Base-by-base conservation (phyloP, 1,140 invertebrate species). In the Conus betulinus region DNA sequence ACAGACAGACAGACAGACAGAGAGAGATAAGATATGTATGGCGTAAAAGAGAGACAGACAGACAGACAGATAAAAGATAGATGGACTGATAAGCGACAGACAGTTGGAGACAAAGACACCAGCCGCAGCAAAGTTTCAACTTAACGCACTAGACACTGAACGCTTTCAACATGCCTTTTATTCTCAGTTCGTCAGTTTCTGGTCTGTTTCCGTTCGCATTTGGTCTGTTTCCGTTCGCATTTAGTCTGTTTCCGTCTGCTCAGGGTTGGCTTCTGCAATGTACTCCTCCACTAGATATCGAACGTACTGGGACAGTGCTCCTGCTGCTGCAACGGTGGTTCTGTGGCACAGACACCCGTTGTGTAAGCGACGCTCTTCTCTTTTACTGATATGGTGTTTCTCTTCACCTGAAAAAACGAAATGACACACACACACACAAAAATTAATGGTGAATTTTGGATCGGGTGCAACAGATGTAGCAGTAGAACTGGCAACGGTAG, bases 311-410 rank as follows among this genome's bases (percentile, higher is more conserved):
- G 82, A 89, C 4, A 94, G 88, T 0, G 93, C 93, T 8, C 88
- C 91, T 0, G 91, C 91, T 0, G 91, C 89, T 13, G 94, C 94
- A 0, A 95, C 94, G 13, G 93, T 92, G 15, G 94, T 94, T 17
- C 92, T 85, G 86, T 95, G 94, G 87, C 91, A 92, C n/a, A 93
- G 87, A 88, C 94, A 95, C 11, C 92, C 91, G 82, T 92, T 82
- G 8, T 82, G 20, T 25, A 94, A 86, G 1, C 88, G 88, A 51
- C 91, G 90, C 82, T 94, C 94, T 84, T 94, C 93, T 85, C 94
- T 89, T 84, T 93, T 93, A 7, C 84, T 67, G 25, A 79, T 51
- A 27, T 79, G 76, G 6, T 79, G 76, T 20, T 39, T 13, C 1
- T 79, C 25, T 27, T 13, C 76, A 79, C 76, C 76, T 79, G 39